Conservation (phyloP, 2,797 vertebrate genomes). For the Catamblyrhynchus diadema region DNA sequence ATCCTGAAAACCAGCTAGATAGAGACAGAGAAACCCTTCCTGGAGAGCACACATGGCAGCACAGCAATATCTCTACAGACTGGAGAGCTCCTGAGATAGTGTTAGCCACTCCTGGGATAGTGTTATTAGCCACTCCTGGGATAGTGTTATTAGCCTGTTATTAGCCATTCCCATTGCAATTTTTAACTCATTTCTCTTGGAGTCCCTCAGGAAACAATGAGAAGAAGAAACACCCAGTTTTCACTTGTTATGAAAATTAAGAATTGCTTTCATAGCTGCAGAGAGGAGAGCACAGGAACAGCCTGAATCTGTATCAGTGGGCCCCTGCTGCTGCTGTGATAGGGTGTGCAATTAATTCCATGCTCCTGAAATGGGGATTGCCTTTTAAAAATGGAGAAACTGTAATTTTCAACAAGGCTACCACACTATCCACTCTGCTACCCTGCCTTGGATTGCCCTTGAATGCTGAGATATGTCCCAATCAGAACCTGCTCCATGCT, state of each 20-base stretch:
- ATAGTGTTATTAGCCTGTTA: background rate
- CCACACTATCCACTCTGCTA: background rate
- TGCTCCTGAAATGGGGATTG: background rate
- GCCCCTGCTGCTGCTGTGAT: background rate
- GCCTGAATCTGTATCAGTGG: background rate
- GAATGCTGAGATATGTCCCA: background rate
- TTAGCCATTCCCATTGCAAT: background rate
- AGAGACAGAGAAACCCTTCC: background rate
- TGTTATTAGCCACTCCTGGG: background rate
- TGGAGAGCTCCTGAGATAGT: background rate
- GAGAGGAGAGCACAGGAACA: background rate
- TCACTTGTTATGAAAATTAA: background rate
- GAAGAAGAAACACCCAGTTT: background rate
- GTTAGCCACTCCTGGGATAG: background rate
- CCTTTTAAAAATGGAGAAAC: background rate
- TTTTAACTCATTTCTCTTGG: background rate
- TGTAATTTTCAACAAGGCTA: background rate
- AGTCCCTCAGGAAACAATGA: background rate
- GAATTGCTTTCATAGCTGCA: background rate
- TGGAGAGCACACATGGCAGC: background rate
- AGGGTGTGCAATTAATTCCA: background rate
- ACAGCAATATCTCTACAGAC: background rate
- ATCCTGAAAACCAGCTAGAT: no score
- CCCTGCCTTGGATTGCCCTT: background rate
- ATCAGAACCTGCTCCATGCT: background rate